phyloP scores from a whole-genome alignment of 2,797 vertebrate genomes.

The Orestias chungarensis region DNA sequence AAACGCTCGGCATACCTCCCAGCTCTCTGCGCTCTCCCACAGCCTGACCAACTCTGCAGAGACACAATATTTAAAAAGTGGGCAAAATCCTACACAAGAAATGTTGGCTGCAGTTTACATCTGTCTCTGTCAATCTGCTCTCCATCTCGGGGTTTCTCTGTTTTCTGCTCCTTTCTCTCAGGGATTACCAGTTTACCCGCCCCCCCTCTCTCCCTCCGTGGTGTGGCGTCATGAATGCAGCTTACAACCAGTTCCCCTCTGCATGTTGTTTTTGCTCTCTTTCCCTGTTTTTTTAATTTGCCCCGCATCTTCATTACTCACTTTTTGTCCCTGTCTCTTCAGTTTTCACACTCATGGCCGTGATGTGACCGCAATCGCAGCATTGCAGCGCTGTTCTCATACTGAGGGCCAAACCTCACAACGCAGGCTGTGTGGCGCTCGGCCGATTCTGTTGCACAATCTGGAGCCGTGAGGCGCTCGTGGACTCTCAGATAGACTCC shows the following conservation, averaged over 20 bases:
- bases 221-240: constrained; percentile 1
- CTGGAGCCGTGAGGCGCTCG: constrained; percentile 21
- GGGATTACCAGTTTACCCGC: constrained; percentile 27
- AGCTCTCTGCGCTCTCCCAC: constrained; percentile 46
- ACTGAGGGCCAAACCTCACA: constrained; percentile 45
- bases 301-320: constrained; percentile 37
- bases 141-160: constrained; percentile 25
- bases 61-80: constrained; percentile 44
- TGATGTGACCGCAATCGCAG: constrained; percentile 43
- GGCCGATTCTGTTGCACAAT: constrained; percentile 45
- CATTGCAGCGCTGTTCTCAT: constrained; percentile 36
- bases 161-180: constrained; percentile 8
- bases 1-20: constrained; percentile 53
- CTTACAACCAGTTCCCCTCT: constrained; percentile 33
- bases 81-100: constrained; percentile 24
- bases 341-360: constrained; percentile 50
- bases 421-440: constrained; percentile 12
- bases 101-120: constrained; percentile 43
- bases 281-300: constrained; percentile 27
- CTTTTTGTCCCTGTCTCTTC: constrained; percentile 55
- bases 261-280: constrained; percentile 28
- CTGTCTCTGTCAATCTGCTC: constrained; percentile 58
- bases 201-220: constrained; percentile 4
- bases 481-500: constrained; percentile 27
- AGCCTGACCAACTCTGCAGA: constrained; percentile 34